Percentiles rank a stretch among this genome's conserved stretches.
These are phyloP conservation scores for Carassius auratus DNA, from an alignment of 2,113 vertebrate species.

Conservation along the genomic window DNA sequence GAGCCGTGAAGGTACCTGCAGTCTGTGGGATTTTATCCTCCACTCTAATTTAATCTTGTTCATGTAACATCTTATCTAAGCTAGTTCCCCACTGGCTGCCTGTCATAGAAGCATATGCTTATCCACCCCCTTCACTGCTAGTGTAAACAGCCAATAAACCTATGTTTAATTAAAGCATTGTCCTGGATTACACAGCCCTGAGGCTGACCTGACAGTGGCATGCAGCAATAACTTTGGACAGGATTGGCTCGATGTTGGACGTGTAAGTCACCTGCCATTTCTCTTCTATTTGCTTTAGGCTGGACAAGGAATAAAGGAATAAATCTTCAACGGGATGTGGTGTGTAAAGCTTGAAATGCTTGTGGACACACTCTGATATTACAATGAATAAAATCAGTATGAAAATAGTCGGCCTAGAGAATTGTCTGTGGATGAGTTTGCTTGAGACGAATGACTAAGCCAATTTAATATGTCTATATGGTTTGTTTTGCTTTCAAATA, in stretches of 20 bases:
- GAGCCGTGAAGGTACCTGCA: slow-evolving; percentile 24
- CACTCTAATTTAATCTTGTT: slow-evolving; percentile 42
- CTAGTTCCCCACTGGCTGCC: slow-evolving; percentile 27
- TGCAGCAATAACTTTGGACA: slow-evolving; percentile 19
- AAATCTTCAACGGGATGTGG: not conserved
- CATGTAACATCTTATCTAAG: slow-evolving; percentile 49
- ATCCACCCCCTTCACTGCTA: not conserved
- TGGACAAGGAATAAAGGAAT: not conserved
- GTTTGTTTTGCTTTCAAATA: not conserved
- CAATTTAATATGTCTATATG: not conserved
- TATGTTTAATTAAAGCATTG: slow-evolving; percentile 36
- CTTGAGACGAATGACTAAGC: not conserved
- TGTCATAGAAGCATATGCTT: slow-evolving; percentile 46
- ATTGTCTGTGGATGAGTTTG: not conserved
- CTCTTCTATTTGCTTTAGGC: slow-evolving; percentile 10
- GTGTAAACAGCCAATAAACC: slow-evolving; percentile 47
- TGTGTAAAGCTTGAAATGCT: not conserved
- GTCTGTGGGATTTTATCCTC: slow-evolving; percentile 24
- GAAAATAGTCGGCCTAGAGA: not conserved
- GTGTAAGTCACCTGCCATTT: slow-evolving; percentile 16
- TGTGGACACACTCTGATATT: slow-evolving; percentile 5
- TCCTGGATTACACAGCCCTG: slow-evolving; percentile 27
- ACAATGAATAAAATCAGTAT: not conserved
- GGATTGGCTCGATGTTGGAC: slow-evolving; percentile 6
- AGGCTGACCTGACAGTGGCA: slow-evolving; percentile 4